Conservation (phyloP, 2,113 vertebrate genomes). For the Nycticebus coucang region DNA sequence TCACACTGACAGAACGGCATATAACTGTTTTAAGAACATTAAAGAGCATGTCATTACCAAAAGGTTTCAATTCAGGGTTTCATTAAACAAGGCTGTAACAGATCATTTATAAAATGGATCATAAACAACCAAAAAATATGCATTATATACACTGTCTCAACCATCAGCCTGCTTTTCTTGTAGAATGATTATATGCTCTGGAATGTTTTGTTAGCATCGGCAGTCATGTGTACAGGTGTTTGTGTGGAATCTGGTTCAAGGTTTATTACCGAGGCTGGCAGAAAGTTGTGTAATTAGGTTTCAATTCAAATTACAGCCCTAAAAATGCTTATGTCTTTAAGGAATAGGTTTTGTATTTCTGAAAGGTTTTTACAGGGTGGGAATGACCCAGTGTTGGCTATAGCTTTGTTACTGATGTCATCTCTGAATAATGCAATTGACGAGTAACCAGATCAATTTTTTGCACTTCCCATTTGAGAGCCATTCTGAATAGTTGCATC, state of each 20-base stretch:
- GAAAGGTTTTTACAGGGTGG: conserved; percentile 6
- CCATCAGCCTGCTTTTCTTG: background rate
- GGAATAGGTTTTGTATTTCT: conserved; percentile 53
- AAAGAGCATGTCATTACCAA: background rate
- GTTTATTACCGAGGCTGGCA: conserved; percentile 25
- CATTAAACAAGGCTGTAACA: background rate
- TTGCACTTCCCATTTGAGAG: conserved; percentile 72
- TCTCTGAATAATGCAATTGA: conserved; percentile 76
- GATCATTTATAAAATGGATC: background rate
- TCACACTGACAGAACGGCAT: background rate
- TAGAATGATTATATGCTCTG: background rate
- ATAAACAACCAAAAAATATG: conserved; percentile 36
- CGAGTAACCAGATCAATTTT: conserved; percentile 77
- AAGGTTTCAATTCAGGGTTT: background rate
- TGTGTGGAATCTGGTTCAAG: background rate
- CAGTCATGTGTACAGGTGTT: background rate
- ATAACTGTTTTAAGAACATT: background rate
- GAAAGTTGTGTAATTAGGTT: conserved; percentile 63
- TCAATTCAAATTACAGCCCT: conserved; percentile 54
- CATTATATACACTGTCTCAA: background rate
- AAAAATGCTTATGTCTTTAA: conserved; percentile 51
- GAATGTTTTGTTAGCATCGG: background rate
- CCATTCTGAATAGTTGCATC: conserved; percentile 62
- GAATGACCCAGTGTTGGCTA: conserved; percentile 34
- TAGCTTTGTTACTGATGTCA: conserved; percentile 71